Conservation (phyloP, 2,113 vertebrate genomes). For the Neoarius graeffei region DNA sequence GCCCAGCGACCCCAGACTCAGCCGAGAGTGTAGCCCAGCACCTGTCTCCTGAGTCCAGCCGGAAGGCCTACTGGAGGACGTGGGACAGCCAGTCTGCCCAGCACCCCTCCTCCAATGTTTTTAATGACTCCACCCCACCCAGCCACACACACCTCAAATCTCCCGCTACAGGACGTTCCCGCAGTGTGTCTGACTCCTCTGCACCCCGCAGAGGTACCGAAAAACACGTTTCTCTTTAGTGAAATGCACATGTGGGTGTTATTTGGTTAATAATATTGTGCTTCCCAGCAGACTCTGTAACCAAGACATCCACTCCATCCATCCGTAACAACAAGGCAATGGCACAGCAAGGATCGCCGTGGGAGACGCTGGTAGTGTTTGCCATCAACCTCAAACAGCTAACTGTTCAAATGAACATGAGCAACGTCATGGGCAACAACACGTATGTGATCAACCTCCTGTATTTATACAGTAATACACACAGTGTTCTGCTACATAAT, state of each 20-base stretch:
- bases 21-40: constrained; percentile 89
- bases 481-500: not conserved
- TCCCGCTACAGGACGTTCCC: constrained; percentile 83
- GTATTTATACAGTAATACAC: not conserved
- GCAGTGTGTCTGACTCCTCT: constrained; percentile 93
- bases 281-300: constrained; percentile 79
- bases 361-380: constrained; percentile 98
- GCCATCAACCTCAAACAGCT: constrained; percentile 97
- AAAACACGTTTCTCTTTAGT: not conserved
- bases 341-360: constrained; percentile 89
- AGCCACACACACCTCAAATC: constrained; percentile 90
- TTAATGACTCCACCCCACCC: constrained; percentile 79
- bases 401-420: constrained; percentile 99
- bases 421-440: constrained; percentile 99
- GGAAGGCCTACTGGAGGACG: constrained; percentile 91
- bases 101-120: constrained; percentile 85
- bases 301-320: constrained; percentile 89
- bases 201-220: constrained; percentile 86
- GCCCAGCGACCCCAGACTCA: constrained; percentile 93
- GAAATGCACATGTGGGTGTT: too few species aligned
- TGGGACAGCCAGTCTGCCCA: constrained; percentile 86
- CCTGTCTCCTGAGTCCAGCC: constrained; percentile 90
- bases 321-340: constrained; percentile 85
- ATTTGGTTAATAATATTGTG: not conserved
- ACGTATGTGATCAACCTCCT: constrained; percentile 77